A percentile compares a stretch with the other conserved stretches of the same genome.
These are phyloP conservation scores for Danaus melanippus DNA, from an alignment of 1,140 invertebrate species.

Conservation along the genomic window DNA sequence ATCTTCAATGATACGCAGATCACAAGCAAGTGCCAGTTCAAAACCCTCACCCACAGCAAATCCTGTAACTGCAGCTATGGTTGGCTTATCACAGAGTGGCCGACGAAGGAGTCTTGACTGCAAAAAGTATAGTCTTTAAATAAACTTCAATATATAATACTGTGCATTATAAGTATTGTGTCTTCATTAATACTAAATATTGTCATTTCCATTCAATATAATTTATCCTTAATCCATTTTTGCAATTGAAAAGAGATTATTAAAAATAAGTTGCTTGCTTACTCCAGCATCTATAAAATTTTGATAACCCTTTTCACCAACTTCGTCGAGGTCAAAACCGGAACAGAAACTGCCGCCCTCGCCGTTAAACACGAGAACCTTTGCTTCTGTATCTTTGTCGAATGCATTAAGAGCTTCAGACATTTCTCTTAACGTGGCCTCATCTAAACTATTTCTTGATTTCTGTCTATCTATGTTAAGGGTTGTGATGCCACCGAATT, in stretches of 20 bases:
- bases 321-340: constrained; percentile 86
- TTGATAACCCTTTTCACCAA: constrained; percentile 72
- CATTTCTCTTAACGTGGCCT: constrained; percentile 77
- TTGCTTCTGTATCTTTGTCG: constrained; percentile 80
- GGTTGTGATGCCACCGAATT: constrained; percentile 76
- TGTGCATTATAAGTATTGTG: no score
- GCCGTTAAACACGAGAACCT: constrained; percentile 87
- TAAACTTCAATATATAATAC: background rate
- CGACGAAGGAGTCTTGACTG: constrained; percentile 54
- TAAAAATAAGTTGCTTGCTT: constrained; percentile 29
- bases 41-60: constrained; percentile 92
- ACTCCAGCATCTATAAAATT: constrained; percentile 65
- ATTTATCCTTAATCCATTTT: no score
- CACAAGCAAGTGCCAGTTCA: constrained; percentile 92
- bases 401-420: constrained; percentile 82
- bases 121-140: constrained; percentile 1
- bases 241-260: background rate
- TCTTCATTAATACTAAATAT: no score
- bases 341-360: constrained; percentile 92
- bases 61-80: constrained; percentile 89
- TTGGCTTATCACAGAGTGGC: constrained; percentile 83
- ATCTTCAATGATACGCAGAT: constrained; percentile 89
- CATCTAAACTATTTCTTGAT: constrained; percentile 86
- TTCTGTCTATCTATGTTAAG: constrained; percentile 91
- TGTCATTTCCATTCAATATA: no score